Base-by-base conservation (phyloP, 2,797 vertebrate species). In the Pipistrellus pipistrellus region DNA sequence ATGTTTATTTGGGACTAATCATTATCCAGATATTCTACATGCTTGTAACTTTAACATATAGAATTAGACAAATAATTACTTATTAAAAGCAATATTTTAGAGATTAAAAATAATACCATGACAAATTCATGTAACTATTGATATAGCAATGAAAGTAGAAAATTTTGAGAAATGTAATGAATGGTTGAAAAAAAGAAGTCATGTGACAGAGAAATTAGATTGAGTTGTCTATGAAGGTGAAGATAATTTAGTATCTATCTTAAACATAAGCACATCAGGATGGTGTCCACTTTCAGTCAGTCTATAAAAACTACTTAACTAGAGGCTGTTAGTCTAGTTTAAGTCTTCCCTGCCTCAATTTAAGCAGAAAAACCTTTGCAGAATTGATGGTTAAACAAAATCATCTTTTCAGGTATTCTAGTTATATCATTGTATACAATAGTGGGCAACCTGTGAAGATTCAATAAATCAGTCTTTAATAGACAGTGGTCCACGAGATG, bases 81-180 rank as follows among this genome's bases (percentile, higher is more conserved):
- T 46, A 3, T 85, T 21, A 84, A 77, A 38, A 76, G 15, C 32
- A 75, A 2, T 53, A 8, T 21, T 86, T 6, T 80, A 57, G 11
- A 27, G 7, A 4, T 62, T 75, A 73, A 86, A 83, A 78, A 14
- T 41, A 82, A 44, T 73, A 51, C 3, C 11, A 44, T 72, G 30
- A 89, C 12, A 53, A 84, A 73, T 59, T 41, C 9, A 44, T 41
- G 1, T 20, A 76, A 64, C 27, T 18, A 71, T 87, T 59, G 25
- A 84, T 8, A 32, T 35, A 82, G 81, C 18, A 14, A 77, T 13
- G 20, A 48, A 90, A 71, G 20, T 69, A 25, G 7, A 90, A 81
- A 64, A 69, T 78, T 91, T 80, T 86, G 32, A 92, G 46, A 88
- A 95, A 83, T 73, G 38, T 27, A 76, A 76, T 77, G 14, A 81